A percentile compares a stretch with the other conserved stretches of the same genome.
Conservation (phyloP, 2,888 invertebrate genomes). For the Gandaritis pyraliata region DNA sequence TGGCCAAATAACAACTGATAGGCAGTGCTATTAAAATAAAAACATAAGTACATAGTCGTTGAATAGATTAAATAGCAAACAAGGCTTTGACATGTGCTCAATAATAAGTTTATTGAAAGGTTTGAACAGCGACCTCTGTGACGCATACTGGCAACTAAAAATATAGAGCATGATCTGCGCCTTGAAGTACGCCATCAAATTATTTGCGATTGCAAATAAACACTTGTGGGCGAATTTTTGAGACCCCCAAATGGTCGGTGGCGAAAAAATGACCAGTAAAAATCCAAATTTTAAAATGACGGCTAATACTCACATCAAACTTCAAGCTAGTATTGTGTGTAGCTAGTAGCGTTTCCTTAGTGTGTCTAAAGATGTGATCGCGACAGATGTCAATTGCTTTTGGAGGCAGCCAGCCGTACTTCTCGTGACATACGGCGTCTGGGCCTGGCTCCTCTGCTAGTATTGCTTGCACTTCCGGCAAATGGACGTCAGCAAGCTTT, state of each 20-base stretch:
- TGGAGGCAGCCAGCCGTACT: conserved; percentile 91
- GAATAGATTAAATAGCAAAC: conserved; percentile 11
- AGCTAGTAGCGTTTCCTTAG: conserved; percentile 77
- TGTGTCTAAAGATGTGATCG: conserved; percentile 88
- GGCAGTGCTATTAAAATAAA: conserved; percentile 1
- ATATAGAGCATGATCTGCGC: no score
- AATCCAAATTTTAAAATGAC: no score
- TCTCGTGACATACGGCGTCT: conserved; percentile 87
- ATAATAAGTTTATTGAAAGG: background rate
- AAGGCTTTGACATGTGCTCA: conserved; percentile 9
- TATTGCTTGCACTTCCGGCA: conserved; percentile 92
- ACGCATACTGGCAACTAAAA: conserved; percentile 24
- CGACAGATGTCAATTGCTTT: conserved; percentile 89
- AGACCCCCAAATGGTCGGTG: no score
- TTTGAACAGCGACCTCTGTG: background rate
- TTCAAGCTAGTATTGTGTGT: conserved; percentile 61
- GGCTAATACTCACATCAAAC: conserved; percentile 46
- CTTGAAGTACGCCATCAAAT: no score
- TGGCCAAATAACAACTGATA: conserved; percentile 17
- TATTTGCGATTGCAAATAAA: no score
- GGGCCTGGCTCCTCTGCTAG: conserved; percentile 86
- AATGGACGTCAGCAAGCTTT: conserved; percentile 91
- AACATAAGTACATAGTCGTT: background rate
- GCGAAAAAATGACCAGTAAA: no score
- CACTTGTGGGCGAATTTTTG: no score